A percentile compares a stretch with the other conserved stretches of the same genome.
These are phyloP conservation scores for Muricea muricata DNA, from an alignment of 92 coral and sea anemone species.

Conservation along the genomic window DNA sequence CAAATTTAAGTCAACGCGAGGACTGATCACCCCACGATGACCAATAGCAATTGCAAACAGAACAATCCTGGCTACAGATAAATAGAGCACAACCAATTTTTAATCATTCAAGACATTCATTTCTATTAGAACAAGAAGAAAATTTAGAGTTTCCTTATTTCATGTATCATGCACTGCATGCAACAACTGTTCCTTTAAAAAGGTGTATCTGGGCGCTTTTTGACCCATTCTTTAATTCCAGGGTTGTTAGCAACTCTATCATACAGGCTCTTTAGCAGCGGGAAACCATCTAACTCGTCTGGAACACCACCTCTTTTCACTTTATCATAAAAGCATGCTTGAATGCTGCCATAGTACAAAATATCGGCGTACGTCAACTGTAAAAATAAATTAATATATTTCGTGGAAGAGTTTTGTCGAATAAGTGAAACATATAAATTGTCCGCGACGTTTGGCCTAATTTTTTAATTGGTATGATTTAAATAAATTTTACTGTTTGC, in stretches of 20 bases:
- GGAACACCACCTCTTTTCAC: not conserved
- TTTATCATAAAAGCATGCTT: not conserved
- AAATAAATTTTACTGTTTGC: too few species aligned
- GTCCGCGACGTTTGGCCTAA: too few species aligned
- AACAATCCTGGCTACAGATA: too few species aligned
- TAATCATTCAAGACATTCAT: too few species aligned
- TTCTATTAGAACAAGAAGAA: too few species aligned
- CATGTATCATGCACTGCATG: too few species aligned
- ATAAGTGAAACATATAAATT: not conserved
- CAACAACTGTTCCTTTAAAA: not conserved
- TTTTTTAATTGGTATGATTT: too few species aligned
- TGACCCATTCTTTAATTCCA: constrained; percentile 31
- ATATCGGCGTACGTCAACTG: constrained; percentile 33
- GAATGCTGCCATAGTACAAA: not conserved
- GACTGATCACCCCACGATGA: too few species aligned
- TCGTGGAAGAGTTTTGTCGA: not conserved
- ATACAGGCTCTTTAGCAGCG: constrained; percentile 14
- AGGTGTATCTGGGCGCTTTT: constrained; percentile 10
- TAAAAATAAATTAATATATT: not conserved
- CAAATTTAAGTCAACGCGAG: too few species aligned
- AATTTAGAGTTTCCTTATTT: too few species aligned
- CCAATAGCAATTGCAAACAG: too few species aligned
- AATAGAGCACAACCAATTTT: too few species aligned
- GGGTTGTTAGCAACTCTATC: not conserved
- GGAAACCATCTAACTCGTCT: not conserved